Base-by-base conservation (phyloP, 2,888 invertebrate genomes). In the Pecten maximus region DNA sequence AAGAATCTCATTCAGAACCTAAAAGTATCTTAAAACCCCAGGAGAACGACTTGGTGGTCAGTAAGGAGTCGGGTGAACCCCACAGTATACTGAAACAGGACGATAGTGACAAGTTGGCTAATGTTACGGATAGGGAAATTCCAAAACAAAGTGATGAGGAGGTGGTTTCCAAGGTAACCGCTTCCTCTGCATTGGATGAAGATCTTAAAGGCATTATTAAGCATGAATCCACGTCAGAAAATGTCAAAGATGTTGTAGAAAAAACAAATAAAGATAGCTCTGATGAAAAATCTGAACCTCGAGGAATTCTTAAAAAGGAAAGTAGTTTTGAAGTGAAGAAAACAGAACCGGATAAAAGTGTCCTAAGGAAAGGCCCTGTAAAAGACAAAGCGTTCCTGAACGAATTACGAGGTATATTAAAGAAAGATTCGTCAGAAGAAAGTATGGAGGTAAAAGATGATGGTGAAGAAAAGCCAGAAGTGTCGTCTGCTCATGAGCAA, bases 231-330 rank as follows among this genome's bases (percentile, higher is more conserved):
- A n/a, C 89, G 10, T 54, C 86, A 28, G 89, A 89, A 0, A 90
- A 40, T n/a, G 39, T 86, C 8, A 89, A 87, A 54, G 87, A 89
- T 44, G 48, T 50, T 12, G 91, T 87, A 0, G 50, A 87, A 48
- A 88, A 90, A 54, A 16, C 28, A 48, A 60, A 0, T 4, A 74
- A 28, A 35, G 74, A 74, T 28, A 28, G 12, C 35, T 28, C 74
- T 39, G 86, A 90, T 23, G 89, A 90, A 88, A 48, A 89, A n/a
- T 86, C 91, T n/a, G 93, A 94, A 91, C 92, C 93, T 35, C 92
- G 91, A 92, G 92, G 94, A 86, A 95, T 94, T 90, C 91, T 94
- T 19, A 95, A 95, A 89, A 95, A 94, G 89, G 94, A 94, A 54
- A 92, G 94, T 87, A 94, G 94, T 91, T 94, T 94, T 91, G 94